A percentile compares a stretch with the other conserved stretches of the same genome.
These are phyloP conservation scores for Gymnothorax javanicus DNA, from an alignment of 2,797 vertebrate genomes.

Conservation along the genomic window DNA sequence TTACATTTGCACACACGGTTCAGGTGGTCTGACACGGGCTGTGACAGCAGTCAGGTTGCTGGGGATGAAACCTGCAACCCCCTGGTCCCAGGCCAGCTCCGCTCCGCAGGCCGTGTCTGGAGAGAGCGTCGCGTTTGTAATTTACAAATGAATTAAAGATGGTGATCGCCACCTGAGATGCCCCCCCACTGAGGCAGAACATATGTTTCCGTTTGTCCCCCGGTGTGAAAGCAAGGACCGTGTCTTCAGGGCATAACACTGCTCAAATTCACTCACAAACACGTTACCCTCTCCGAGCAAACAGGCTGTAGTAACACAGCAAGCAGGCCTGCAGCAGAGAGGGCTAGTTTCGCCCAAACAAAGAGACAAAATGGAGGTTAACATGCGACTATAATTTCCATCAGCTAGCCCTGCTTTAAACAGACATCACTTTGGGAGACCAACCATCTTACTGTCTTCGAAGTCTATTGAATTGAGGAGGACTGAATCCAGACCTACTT, in stretches of 20 bases:
- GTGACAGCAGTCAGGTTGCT: neutral
- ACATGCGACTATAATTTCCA: neutral
- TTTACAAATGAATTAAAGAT: constrained; percentile 79
- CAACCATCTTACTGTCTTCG: neutral
- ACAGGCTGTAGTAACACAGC: constrained; percentile 42
- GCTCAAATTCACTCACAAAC: constrained; percentile 51
- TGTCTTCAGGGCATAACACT: constrained; percentile 56
- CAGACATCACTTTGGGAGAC: neutral
- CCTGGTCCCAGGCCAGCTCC: neutral
- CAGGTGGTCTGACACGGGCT: constrained; percentile 31
- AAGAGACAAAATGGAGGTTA: neutral
- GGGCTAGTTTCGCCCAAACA: neutral
- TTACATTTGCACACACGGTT: constrained; percentile 20
- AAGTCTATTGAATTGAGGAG: neutral
- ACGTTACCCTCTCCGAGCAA: constrained; percentile 51
- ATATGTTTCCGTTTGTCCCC: constrained; percentile 39
- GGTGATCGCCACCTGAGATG: constrained; percentile 86
- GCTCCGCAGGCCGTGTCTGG: constrained; percentile 54
- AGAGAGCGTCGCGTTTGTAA: constrained; percentile 69
- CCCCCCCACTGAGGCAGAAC: constrained; percentile 61
- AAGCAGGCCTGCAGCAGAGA: neutral
- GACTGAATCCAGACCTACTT: neutral
- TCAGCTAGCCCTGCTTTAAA: neutral
- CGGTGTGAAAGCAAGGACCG: constrained; percentile 75
- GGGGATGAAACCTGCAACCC: neutral